Percentiles rank a stretch among this genome's conserved stretches.
phyloP scores from a whole-genome alignment of 2,888 invertebrate species.

The Globia sparganii region DNA sequence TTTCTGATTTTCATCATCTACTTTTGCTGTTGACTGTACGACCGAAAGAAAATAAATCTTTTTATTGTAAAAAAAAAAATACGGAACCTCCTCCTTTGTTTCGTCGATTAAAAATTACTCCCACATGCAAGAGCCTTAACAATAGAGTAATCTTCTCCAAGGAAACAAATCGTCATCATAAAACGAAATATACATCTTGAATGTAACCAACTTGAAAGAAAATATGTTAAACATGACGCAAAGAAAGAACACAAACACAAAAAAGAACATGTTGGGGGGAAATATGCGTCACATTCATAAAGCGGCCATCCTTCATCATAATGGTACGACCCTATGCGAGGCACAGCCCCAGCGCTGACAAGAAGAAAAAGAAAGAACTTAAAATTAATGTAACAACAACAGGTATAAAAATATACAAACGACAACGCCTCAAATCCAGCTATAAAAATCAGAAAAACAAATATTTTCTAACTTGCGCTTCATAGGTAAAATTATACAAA shows the following conservation, averaged over 20 bases:
- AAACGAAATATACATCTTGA: not conserved
- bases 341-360: too few species aligned
- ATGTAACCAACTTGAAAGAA: not conserved
- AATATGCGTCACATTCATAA: not conserved
- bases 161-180: not conserved
- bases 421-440: not conserved
- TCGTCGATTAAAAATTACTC: not conserved
- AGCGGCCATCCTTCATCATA: too few species aligned
- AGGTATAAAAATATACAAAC: not conserved
- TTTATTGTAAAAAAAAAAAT: not conserved
- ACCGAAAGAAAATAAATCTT: not conserved
- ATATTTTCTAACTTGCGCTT: not conserved
- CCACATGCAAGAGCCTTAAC: not conserved
- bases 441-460: not conserved
- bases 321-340: not conserved
- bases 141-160: too few species aligned
- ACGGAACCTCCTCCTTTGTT: not conserved
- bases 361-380: too few species aligned
- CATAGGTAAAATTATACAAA: not conserved
- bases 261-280: not conserved
- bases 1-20: too few species aligned
- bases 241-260: not conserved
- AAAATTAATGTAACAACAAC: too few species aligned
- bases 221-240: not conserved
- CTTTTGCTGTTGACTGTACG: too few species aligned